Conservation (phyloP, 2,113 vertebrate species). For the Propithecus coquereli region DNA sequence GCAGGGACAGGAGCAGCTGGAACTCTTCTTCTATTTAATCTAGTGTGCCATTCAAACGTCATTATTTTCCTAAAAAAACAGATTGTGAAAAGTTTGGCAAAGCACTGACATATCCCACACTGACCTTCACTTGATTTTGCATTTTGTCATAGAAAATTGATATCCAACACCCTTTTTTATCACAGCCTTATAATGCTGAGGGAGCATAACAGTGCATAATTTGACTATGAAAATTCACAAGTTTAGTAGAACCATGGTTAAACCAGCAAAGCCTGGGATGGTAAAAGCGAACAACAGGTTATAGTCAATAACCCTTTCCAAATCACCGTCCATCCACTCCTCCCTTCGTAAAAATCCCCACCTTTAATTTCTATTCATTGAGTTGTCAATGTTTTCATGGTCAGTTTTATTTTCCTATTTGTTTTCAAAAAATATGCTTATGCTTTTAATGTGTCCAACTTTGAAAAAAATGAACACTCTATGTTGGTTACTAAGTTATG, state of each 20-base stretch:
- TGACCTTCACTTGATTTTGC: background rate
- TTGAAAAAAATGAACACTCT: background rate
- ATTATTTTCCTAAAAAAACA: background rate
- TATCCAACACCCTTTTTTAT: fast-evolving
- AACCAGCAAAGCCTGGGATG: background rate
- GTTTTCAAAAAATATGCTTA: background rate
- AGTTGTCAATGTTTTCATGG: background rate
- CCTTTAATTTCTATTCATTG: background rate
- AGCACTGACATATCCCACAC: no score
- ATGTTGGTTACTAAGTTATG: background rate
- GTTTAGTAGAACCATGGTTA: background rate
- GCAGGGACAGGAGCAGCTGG: background rate
- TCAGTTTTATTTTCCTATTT: background rate
- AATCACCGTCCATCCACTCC: fast-evolving
- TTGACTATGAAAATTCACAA: background rate
- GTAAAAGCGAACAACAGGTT: background rate
- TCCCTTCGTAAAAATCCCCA: fast-evolving
- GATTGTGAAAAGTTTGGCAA: background rate
- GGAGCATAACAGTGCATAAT: background rate
- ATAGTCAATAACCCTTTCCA: background rate
- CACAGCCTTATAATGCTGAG: background rate
- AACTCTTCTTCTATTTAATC: background rate
- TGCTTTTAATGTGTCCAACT: background rate
- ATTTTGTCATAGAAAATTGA: background rate
- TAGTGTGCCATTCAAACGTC: background rate